These are phyloP conservation scores for Aspidapion aeneum DNA, from an alignment of 2,888 invertebrate species.

Conservation along the genomic window DNA sequence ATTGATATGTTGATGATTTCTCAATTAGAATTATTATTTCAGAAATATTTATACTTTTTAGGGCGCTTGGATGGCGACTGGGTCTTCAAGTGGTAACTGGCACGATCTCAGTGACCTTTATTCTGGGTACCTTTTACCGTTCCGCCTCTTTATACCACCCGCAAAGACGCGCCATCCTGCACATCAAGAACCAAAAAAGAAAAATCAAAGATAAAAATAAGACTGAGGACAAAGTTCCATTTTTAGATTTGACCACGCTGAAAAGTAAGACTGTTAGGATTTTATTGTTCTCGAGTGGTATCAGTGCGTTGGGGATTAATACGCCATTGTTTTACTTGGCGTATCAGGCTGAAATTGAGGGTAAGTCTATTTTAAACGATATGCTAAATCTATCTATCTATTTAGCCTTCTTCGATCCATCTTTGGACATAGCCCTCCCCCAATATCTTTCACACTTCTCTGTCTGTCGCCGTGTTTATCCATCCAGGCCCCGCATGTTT, in stretches of 20 bases:
- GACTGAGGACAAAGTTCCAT: conserved; percentile 73
- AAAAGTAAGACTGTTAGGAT: conserved; percentile 83
- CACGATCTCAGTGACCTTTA: conserved; percentile 78
- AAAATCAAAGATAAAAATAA: conserved; percentile 79
- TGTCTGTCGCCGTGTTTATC: too few species aligned
- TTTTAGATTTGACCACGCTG: conserved; percentile 82
- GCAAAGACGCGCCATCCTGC: conserved; percentile 79
- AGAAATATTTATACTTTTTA: too few species aligned
- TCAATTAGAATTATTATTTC: too few species aligned
- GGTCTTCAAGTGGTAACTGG: conserved; percentile 86
- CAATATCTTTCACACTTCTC: too few species aligned
- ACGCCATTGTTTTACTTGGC: conserved; percentile 83
- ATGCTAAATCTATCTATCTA: too few species aligned
- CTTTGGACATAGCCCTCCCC: too few species aligned
- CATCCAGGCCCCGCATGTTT: too few species aligned
- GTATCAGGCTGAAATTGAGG: conserved; percentile 73
- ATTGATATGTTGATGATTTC: too few species aligned
- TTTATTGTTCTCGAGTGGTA: conserved; percentile 73
- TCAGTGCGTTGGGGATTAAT: conserved; percentile 78
- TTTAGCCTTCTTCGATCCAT: too few species aligned
- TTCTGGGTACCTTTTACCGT: conserved; percentile 82
- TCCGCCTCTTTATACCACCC: conserved; percentile 88
- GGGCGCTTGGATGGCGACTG: conserved; percentile 76
- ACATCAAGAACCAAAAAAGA: conserved; percentile 83
- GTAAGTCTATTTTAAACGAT: too few species aligned